phyloP scores from a whole-genome alignment of 2,797 vertebrate genomes.

The Liasis olivaceus region DNA sequence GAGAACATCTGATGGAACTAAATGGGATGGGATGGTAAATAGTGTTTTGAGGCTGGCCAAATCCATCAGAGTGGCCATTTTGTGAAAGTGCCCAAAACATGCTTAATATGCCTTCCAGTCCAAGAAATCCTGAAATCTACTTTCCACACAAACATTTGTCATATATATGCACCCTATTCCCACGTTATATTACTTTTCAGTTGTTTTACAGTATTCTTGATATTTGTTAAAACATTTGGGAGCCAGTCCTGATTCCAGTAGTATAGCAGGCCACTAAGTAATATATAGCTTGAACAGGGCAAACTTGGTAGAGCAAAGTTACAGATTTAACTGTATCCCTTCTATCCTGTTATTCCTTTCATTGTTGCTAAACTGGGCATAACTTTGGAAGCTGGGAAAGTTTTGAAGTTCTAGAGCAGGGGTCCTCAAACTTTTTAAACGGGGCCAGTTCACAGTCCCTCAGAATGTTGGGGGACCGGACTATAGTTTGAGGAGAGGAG shows the following conservation, averaged over 20 bases:
- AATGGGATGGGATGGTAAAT: background rate
- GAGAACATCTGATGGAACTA: background rate
- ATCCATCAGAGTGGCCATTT: background rate
- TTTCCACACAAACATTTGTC: background rate
- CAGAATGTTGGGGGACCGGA: too few species aligned
- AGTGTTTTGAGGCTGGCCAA: background rate
- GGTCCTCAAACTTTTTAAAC: too few species aligned
- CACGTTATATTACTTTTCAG: background rate
- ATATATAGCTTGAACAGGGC: background rate
- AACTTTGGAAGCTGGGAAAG: background rate
- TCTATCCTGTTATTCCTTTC: background rate
- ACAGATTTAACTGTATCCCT: background rate
- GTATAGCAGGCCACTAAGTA: background rate
- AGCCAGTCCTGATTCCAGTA: background rate
- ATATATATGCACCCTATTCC: background rate
- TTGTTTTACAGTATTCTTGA: background rate
- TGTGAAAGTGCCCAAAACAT: background rate
- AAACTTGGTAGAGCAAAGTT: background rate
- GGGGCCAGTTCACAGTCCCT: too few species aligned
- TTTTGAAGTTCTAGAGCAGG: background rate
- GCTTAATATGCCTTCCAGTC: background rate
- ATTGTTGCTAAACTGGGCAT: background rate
- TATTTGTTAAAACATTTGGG: background rate
- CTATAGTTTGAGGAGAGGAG: too few species aligned
- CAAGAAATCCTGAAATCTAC: background rate